phyloP scores from a whole-genome alignment of 2,113 vertebrate species.

The Zapus hudsonius region DNA sequence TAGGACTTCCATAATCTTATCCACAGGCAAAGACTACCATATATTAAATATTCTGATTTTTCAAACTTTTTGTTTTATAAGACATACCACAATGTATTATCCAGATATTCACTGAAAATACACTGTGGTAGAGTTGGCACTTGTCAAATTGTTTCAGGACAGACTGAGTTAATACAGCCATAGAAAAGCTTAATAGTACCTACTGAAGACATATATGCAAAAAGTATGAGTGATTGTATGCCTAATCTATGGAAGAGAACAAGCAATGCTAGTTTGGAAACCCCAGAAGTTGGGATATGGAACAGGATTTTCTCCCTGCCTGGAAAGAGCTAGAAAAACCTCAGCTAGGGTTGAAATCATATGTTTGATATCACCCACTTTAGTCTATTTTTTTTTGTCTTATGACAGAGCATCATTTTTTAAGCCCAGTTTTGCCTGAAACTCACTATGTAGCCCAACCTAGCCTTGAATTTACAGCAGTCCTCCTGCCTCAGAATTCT shows the following conservation, averaged over 20 bases:
- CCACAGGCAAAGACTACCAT: background rate
- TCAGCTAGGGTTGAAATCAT: background rate
- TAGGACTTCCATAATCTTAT: background rate
- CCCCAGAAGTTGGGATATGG: background rate
- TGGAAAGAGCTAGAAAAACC: background rate
- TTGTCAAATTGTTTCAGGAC: slow-evolving; percentile 26
- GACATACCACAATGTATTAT: background rate
- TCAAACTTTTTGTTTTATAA: background rate
- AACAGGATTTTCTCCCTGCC: background rate
- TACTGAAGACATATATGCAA: background rate
- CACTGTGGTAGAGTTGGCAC: background rate
- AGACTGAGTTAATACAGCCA: background rate
- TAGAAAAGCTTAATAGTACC: background rate
- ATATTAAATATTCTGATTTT: background rate
- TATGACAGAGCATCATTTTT: too few species aligned
- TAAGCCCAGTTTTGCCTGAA: too few species aligned
- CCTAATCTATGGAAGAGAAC: slow-evolving; percentile 8
- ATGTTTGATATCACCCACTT: too few species aligned
- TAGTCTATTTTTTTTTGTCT: too few species aligned
- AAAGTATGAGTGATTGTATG: background rate
- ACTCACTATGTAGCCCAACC: too few species aligned
- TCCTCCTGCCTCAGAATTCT: too few species aligned
- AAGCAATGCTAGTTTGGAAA: background rate
- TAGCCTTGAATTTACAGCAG: too few species aligned
- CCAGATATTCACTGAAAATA: slow-evolving; percentile 1